Percentiles rank a stretch among this genome's conserved stretches.
These are phyloP conservation scores for Lepidonotus clava DNA, from an alignment of 2,888 invertebrate species.

Conservation along the genomic window DNA sequence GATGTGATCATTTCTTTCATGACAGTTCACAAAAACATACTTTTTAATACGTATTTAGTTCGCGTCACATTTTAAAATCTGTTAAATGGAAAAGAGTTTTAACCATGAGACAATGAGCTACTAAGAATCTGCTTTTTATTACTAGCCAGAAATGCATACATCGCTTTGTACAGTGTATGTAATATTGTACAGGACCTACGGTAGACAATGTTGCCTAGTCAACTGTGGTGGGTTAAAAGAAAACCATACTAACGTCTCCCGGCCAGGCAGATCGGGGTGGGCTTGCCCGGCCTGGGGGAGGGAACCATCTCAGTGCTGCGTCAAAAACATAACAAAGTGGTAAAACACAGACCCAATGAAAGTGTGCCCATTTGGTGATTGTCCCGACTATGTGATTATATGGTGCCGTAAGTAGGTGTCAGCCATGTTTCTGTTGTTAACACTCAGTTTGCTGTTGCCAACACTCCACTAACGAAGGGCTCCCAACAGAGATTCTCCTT, in stretches of 20 bases:
- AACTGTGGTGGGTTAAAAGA: slow-evolving; percentile 16
- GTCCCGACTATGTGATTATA: background rate
- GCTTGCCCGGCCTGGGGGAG: background rate
- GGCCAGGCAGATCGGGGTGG: background rate
- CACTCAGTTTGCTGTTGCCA: background rate
- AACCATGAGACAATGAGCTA: background rate
- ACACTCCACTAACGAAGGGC: background rate
- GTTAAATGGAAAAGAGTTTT: too few relatives aligned
- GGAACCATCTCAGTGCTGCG: background rate
- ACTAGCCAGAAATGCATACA: slow-evolving; percentile 48
- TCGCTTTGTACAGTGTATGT: slow-evolving; percentile 46
- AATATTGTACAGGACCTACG: slow-evolving; percentile 35
- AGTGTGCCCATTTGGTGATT: background rate
- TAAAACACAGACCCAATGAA: slow-evolving; percentile 12
- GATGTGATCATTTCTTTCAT: too few relatives aligned
- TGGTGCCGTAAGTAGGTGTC: background rate
- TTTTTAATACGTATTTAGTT: too few relatives aligned
- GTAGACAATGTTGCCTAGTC: slow-evolving; percentile 33
- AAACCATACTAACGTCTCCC: background rate
- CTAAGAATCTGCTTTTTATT: slow-evolving; percentile 48
- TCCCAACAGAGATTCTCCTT: too few relatives aligned
- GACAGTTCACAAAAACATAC: too few relatives aligned
- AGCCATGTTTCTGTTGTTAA: background rate
- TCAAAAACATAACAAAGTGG: slow-evolving; percentile 18
- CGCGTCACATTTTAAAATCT: too few relatives aligned